These are phyloP conservation scores for Stegana nigrithorax DNA, from an alignment of 2,888 invertebrate species.

Conservation along the genomic window DNA sequence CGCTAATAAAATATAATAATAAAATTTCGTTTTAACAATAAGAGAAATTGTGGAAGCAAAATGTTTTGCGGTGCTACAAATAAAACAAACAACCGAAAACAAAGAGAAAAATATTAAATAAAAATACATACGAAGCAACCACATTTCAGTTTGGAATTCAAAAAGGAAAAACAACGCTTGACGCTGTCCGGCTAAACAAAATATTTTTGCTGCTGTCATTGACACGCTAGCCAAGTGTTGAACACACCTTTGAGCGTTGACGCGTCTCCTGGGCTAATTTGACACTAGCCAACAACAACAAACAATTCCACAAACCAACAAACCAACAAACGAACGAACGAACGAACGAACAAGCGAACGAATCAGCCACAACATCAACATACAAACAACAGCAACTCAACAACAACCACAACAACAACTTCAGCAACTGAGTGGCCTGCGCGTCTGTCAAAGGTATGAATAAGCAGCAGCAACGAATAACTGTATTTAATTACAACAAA, in stretches of 20 bases:
- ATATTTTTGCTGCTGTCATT: constrained; percentile 30
- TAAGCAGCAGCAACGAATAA: constrained; percentile 21
- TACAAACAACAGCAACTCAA: constrained; percentile 16
- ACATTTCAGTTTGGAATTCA: too few species aligned
- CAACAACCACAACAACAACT: constrained; percentile 26
- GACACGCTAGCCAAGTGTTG: constrained; percentile 29
- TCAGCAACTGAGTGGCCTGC: constrained; percentile 29
- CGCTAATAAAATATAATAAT: too few species aligned
- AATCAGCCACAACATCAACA: neutral
- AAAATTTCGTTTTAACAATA: too few species aligned
- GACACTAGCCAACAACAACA: constrained; percentile 10
- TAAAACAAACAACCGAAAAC: too few species aligned
- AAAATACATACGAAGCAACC: neutral
- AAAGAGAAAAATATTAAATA: neutral
- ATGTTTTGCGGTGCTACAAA: too few species aligned
- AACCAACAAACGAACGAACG: neutral
- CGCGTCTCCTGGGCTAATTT: constrained; percentile 18
- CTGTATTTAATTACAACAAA: constrained; percentile 27
- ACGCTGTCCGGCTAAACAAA: neutral
- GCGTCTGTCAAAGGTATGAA: too few species aligned
- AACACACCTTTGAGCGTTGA: constrained; percentile 31
- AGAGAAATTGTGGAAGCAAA: too few species aligned
- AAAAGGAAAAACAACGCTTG: constrained; percentile 13
- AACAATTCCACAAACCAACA: neutral
- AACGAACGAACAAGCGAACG: constrained; percentile 21